Conservation (phyloP, 2,797 vertebrate genomes). For the Adelosebastes latens region DNA sequence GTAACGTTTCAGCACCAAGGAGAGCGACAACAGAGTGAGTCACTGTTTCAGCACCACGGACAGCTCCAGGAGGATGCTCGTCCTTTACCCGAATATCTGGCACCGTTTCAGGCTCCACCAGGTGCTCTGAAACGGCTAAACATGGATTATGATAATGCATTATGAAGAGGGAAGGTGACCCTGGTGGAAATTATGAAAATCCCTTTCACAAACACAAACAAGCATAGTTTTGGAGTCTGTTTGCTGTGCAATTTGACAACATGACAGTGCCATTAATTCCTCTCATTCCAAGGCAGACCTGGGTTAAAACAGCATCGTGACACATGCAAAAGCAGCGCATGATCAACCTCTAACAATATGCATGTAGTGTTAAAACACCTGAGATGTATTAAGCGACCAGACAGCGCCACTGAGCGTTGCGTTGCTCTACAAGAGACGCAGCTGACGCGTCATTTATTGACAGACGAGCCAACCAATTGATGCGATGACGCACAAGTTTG, state of each 20-base stretch:
- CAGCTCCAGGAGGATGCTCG: not conserved
- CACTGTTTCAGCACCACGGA: too few species aligned
- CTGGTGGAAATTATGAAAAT: not conserved
- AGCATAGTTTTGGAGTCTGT: not conserved
- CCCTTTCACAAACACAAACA: not conserved
- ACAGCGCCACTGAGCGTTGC: constrained; percentile 13
- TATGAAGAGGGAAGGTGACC: not conserved
- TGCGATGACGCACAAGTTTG: constrained; percentile 43
- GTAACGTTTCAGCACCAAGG: too few species aligned
- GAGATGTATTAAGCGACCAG: not conserved
- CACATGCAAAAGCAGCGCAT: not conserved
- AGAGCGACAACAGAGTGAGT: too few species aligned
- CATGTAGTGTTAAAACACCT: not conserved
- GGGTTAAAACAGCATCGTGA: not conserved
- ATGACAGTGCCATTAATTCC: not conserved
- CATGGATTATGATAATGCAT: not conserved
- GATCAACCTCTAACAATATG: not conserved
- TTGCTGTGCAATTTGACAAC: not conserved
- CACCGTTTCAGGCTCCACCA: not conserved
- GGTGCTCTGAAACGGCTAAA: not conserved
- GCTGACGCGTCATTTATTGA: constrained; percentile 45
- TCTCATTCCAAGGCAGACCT: not conserved
- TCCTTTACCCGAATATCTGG: not conserved
- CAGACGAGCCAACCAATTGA: constrained; percentile 41
- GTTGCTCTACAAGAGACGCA: constrained; percentile 13